Percentiles rank a stretch among this genome's conserved stretches.
Conservation (phyloP, 1,140 invertebrate species). For the Helicoverpa armigera region DNA sequence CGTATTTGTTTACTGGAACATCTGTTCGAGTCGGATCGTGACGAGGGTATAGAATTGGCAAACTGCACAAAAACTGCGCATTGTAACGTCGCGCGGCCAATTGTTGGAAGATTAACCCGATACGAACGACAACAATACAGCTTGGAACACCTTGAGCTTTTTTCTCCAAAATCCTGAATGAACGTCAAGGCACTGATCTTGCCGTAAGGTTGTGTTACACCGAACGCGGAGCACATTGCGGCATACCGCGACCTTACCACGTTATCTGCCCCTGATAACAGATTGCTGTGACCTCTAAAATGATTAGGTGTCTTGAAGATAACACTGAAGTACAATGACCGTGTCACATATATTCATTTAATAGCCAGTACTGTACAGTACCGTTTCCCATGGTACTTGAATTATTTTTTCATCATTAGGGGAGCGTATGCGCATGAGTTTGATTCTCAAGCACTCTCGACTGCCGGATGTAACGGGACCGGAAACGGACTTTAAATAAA, state of each 20-base stretch:
- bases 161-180: conserved; percentile 61
- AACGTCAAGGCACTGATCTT: conserved; percentile 50
- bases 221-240: conserved; percentile 64
- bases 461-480: conserved; percentile 76
- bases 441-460: conserved; percentile 69
- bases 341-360: conserved; percentile 58
- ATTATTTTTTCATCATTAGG: conserved; percentile 56
- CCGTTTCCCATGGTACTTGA: conserved; percentile 60
- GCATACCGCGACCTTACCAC: conserved; percentile 76
- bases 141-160: conserved; percentile 79
- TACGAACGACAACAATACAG: conserved; percentile 71
- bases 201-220: conserved; percentile 29
- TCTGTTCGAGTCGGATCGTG: conserved; percentile 69
- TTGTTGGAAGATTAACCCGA: conserved; percentile 84
- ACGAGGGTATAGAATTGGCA: conserved; percentile 70
- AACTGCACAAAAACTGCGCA: conserved; percentile 66
- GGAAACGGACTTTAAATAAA: conserved; percentile 71
- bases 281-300: conserved; percentile 82
- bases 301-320: conserved; percentile 78
- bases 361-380: conserved; percentile 41
- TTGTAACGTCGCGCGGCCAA: conserved; percentile 76
- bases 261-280: conserved; percentile 79
- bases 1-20: conserved; percentile 80
- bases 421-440: conserved; percentile 48
- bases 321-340: conserved; percentile 81